Evolutionary conservation across 2,797 vertebrate genomes (phyloP).

Genomic region (Ammospiza maritima): DNA sequence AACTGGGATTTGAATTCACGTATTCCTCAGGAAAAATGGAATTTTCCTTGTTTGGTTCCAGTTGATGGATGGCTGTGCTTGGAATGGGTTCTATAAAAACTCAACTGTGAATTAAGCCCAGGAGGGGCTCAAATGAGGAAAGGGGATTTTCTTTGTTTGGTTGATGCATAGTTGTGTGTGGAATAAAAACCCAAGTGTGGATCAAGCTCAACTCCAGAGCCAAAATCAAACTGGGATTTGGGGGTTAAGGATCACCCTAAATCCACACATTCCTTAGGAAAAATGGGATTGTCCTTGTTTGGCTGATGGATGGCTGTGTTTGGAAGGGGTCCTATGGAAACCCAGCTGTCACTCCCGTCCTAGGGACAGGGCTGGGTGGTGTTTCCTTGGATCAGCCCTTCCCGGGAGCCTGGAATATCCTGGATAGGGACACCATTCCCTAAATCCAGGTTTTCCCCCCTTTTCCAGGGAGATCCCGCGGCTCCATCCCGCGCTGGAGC

Average conservation of each 20-base stretch:
- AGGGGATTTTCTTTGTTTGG: fast-evolving
- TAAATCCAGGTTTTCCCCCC: fast-evolving
- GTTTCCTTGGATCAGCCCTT: not conserved
- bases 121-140: too few species aligned
- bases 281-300: fast-evolving
- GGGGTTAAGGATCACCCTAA: fast-evolving
- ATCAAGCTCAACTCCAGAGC: not conserved
- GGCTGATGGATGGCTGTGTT: not conserved
- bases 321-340: fast-evolving
- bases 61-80: not conserved
- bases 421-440: not conserved
- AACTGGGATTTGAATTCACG: not conserved
- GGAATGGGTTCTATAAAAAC: fast-evolving
- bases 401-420: not conserved
- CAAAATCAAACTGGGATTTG: not conserved
- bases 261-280: not conserved
- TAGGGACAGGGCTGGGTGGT: not conserved
- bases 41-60: not conserved
- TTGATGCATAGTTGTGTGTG: not conserved
- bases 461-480: not conserved
- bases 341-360: fast-evolving
- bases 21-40: not conserved
- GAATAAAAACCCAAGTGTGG: not conserved
- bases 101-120: not conserved
- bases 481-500: not conserved